Evolutionary conservation across 1,140 invertebrate genomes (phyloP).

Genomic region (Polyergus mexicanus): DNA sequence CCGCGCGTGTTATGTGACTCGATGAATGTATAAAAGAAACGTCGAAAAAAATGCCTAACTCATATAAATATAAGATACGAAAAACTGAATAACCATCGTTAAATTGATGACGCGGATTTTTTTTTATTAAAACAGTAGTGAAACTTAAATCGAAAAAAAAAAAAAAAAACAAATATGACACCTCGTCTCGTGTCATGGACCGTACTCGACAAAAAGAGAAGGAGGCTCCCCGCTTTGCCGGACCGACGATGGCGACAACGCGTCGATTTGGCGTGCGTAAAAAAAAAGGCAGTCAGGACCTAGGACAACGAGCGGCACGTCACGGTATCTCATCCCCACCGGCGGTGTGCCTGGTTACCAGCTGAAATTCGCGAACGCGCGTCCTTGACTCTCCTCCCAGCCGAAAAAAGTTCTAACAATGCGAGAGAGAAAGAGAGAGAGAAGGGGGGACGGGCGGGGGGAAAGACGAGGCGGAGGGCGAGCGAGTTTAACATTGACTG

Average conservation of each 20-base stretch:
- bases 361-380: conserved; percentile 72
- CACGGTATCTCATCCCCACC: conserved; percentile 69
- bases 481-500: conserved; percentile 29
- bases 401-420: conserved; percentile 68
- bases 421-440: background rate
- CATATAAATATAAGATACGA: background rate
- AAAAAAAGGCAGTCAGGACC: conserved; percentile 73
- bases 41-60: background rate
- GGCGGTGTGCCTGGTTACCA: conserved; percentile 60
- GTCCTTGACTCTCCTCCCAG: conserved; percentile 71
- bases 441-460: background rate
- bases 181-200: conserved; percentile 2
- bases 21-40: background rate
- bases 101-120: background rate
- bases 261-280: conserved; percentile 69
- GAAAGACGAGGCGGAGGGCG: background rate
- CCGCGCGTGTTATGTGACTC: background rate
- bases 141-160: background rate
- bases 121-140: conserved; percentile 33
- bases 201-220: background rate
- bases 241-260: background rate
- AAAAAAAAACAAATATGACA: background rate
- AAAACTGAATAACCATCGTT: background rate
- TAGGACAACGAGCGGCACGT: conserved; percentile 71
- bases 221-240: background rate